These are phyloP conservation scores for Coccyzus lansbergi DNA, from an alignment of 2,797 vertebrate genomes.

Conservation along the genomic window DNA sequence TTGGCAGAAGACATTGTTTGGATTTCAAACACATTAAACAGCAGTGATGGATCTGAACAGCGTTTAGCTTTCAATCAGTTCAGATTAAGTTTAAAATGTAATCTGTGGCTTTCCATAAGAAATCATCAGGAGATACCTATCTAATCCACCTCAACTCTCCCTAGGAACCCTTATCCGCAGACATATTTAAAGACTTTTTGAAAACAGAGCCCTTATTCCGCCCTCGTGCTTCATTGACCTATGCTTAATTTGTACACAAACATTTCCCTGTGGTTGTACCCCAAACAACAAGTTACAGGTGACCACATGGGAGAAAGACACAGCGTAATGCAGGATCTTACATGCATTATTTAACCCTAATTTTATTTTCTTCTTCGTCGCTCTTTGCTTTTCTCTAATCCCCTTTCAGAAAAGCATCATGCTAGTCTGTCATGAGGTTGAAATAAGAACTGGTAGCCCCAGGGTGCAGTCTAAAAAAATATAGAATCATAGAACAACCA, in stretches of 20 bases:
- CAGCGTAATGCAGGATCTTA: neutral
- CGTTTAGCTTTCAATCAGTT: neutral
- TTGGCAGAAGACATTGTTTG: accelerated
- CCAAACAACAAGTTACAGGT: neutral
- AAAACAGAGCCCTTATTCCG: neutral
- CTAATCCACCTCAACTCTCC: neutral
- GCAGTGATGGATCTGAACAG: neutral
- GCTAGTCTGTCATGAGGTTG: neutral
- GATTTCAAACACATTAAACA: neutral
- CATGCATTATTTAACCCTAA: neutral
- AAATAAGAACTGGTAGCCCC: neutral
- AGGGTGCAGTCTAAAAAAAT: neutral
- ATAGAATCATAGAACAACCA: too few relatives aligned
- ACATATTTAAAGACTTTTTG: neutral
- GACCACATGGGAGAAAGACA: neutral
- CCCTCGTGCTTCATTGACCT: neutral
- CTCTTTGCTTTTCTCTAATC: neutral
- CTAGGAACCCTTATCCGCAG: neutral
- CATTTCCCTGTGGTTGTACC: accelerated
- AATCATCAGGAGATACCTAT: neutral
- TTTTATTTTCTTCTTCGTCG: neutral
- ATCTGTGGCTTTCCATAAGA: neutral
- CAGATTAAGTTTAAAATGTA: neutral
- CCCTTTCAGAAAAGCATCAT: neutral
- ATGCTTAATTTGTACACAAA: accelerated